These are phyloP conservation scores for Agrotis clavis DNA, from an alignment of 2,888 invertebrate genomes.

Conservation along the genomic window DNA sequence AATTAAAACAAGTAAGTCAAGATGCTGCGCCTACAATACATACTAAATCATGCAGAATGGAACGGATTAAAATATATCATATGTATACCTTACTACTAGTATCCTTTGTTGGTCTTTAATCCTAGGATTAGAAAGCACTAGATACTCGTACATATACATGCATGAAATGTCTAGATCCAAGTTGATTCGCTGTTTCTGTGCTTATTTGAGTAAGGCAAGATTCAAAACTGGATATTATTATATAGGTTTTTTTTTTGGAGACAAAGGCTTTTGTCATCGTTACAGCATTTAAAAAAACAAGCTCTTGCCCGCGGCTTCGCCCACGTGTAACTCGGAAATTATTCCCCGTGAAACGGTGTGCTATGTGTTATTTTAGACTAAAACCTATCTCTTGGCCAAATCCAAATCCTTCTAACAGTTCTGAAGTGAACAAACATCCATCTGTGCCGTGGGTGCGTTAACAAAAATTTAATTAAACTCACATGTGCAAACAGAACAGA, in stretches of 20 bases:
- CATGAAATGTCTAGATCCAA: slow-evolving; percentile 26
- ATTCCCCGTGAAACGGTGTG: no score
- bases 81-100: slow-evolving; percentile 4
- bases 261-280: not conserved
- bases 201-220: slow-evolving; percentile 9
- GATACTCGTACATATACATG: slow-evolving; percentile 12
- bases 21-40: slow-evolving; percentile 4
- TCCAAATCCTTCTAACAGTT: no score
- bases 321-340: no score
- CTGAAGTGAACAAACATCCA: no score
- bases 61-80: slow-evolving; percentile 20
- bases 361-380: no score
- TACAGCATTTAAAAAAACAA: no score
- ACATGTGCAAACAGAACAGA: no score
- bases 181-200: slow-evolving; percentile 18
- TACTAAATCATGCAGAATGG: slow-evolving; percentile 18
- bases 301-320: no score
- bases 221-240: no score
- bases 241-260: not conserved
- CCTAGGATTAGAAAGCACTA: slow-evolving; percentile 32
- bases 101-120: slow-evolving; percentile 19
- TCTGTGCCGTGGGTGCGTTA: no score
- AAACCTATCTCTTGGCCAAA: no score
- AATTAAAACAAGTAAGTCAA: slow-evolving; percentile 15
- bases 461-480: no score